A percentile compares a stretch with the other conserved stretches of the same genome.
phyloP scores from a whole-genome alignment of 2,113 vertebrate genomes.

The Elachura formosa region DNA sequence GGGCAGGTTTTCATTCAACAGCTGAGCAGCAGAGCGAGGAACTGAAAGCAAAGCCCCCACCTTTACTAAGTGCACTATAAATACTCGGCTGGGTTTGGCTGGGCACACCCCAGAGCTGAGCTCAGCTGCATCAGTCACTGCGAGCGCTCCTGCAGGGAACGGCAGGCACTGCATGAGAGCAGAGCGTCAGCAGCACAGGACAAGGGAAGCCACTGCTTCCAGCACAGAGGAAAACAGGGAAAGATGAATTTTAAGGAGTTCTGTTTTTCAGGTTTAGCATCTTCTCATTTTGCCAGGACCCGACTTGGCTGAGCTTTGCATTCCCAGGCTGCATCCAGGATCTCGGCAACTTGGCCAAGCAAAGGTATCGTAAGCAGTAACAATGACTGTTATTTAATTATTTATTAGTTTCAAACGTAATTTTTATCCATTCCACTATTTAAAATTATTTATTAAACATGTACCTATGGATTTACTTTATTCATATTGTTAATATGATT shows the following conservation, averaged over 20 bases:
- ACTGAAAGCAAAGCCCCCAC: neutral
- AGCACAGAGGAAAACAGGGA: neutral
- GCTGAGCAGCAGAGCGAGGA: neutral
- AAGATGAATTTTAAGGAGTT: neutral
- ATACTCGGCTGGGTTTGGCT: neutral
- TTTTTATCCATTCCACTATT: neutral
- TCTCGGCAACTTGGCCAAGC: rapidly evolving
- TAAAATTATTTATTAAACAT: neutral
- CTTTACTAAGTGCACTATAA: conserved; percentile 3
- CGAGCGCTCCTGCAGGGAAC: neutral
- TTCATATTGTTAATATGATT: neutral
- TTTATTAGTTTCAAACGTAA: neutral
- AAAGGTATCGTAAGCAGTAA: neutral
- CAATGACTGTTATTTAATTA: neutral
- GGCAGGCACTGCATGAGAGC: neutral
- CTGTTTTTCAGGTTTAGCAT: neutral
- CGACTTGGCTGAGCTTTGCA: rapidly evolving
- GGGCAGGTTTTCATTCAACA: conserved; percentile 28
- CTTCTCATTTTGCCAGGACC: rapidly evolving
- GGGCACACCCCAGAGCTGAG: neutral
- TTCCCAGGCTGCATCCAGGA: neutral
- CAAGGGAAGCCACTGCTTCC: rapidly evolving
- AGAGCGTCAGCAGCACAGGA: neutral
- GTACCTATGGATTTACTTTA: neutral
- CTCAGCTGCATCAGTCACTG: neutral